Base-by-base conservation (phyloP, 2,888 invertebrate species). In the Mimachlamys varia region DNA sequence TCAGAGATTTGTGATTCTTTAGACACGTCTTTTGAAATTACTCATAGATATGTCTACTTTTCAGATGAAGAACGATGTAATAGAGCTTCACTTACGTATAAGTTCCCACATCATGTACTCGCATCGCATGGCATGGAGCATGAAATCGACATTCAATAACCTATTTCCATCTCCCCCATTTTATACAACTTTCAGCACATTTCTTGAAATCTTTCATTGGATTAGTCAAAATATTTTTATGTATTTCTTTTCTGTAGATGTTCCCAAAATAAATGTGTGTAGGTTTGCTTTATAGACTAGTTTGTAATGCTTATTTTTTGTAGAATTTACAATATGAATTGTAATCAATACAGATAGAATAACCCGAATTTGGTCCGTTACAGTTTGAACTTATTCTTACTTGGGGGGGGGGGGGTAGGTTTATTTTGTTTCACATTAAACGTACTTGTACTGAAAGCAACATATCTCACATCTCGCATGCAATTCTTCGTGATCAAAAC, bases 61-160 rank as follows among this genome's bases (percentile, higher is more conserved):
- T 76, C 76, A 76, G 76, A 76, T 76, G 33, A 76, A 76, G 76
- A 76, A 76, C 76, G 76, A 76, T 76, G 76, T 76, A 76, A 76
- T 76, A 10, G 7, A 27, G 33, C 76, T 76, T 76, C 76, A 76
- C 76, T 58, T 58, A 58, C 58, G 33, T 76, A 33, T 76, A 76
- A 33, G 76, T 33, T 76, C 33, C 76, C 27, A 76, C 76, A 76
- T 13, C 33, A 76, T 76, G 76, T 76, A 76, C 76, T 76, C 27
- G 76, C 76, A 76, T 76, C 76, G 76, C 76, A 76, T 76, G 76
- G 76, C 76, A 76, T 76, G 76, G 13, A 27, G 76, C 76, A 76
- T 76, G 76, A 76, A 27, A 1, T 76, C 76, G 3, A 76, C 27
- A 76, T 76, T 27, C 27, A 76, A 33, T 2, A 33, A 1, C 17